Percentiles rank a stretch among this genome's conserved stretches.
Evolutionary conservation across 2,113 vertebrate genomes (phyloP).

Genomic region (Macrotis lagotis): DNA sequence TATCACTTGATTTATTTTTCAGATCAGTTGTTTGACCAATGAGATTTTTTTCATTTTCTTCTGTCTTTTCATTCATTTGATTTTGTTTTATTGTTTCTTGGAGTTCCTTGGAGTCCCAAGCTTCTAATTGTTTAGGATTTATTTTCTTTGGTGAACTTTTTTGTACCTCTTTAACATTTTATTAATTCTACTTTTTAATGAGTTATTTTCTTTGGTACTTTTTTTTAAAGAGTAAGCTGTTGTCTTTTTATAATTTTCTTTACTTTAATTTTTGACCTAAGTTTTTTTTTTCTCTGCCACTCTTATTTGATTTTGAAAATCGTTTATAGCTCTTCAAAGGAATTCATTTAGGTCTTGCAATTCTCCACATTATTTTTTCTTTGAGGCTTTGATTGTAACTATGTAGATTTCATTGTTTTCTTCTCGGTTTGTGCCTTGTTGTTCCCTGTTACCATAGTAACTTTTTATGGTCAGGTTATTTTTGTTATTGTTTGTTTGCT

Average conservation of each 20-base stretch:
- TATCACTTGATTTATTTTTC: not conserved
- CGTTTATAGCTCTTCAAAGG: not conserved
- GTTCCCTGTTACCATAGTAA: not conserved
- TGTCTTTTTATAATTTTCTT: not conserved
- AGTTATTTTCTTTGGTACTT: not conserved
- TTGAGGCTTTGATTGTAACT: not conserved
- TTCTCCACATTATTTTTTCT: not conserved
- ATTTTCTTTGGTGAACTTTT: not conserved
- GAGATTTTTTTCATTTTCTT: not conserved
- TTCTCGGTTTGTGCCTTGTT: not conserved
- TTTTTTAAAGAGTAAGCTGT: not conserved
- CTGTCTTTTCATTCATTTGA: not conserved
- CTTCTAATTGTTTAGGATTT: not conserved
- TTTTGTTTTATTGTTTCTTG: not conserved
- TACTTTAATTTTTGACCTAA: not conserved
- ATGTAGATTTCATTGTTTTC: not conserved
- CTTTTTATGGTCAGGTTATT: not conserved
- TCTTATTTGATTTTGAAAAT: not conserved
- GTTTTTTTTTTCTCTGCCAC: not conserved
- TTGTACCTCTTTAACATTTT: not conserved
- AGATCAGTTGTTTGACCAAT: not conserved
- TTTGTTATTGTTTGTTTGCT: not conserved
- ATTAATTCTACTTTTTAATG: not conserved
- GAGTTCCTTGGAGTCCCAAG: not conserved
- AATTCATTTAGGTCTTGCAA: not conserved